Percentiles rank a stretch among this genome's conserved stretches.
Evolutionary conservation across 1,140 invertebrate species (phyloP).

Genomic region (Theocolax elegans): DNA sequence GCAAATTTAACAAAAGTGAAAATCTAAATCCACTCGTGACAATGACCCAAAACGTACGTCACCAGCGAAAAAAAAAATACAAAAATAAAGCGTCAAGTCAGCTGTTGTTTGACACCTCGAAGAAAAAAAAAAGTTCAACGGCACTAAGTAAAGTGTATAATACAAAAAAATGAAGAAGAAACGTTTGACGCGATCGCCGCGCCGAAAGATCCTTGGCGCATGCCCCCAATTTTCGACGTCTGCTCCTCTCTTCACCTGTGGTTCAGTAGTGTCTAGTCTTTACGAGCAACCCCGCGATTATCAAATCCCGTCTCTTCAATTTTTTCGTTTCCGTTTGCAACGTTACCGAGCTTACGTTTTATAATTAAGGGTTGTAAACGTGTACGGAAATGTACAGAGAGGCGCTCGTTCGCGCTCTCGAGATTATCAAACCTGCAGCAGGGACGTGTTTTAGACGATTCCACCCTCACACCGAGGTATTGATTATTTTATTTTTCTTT

Average conservation of each 20-base stretch:
- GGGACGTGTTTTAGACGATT: neutral
- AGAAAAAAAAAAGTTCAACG: neutral
- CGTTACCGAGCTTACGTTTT: too few relatives aligned
- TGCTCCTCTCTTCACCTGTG: neutral
- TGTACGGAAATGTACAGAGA: conserved; percentile 8
- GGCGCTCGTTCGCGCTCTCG: neutral
- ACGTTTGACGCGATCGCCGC: conserved; percentile 1
- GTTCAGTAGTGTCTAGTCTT: neutral
- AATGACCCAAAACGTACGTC: too few relatives aligned
- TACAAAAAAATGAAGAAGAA: too few relatives aligned
- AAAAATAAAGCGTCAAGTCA: neutral
- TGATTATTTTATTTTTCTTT: conserved; percentile 18
- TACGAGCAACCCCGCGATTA: too few relatives aligned
- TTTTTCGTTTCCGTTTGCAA: too few relatives aligned
- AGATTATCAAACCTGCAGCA: neutral
- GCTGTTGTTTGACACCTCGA: too few relatives aligned
- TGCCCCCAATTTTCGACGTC: conserved; percentile 23
- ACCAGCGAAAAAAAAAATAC: too few relatives aligned
- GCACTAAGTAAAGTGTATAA: too few relatives aligned
- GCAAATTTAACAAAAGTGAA: too few relatives aligned
- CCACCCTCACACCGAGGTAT: conserved; percentile 19
- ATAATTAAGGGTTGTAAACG: too few relatives aligned
- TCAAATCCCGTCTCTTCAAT: too few relatives aligned
- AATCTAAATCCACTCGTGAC: too few relatives aligned
- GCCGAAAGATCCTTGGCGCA: conserved; percentile 14